phyloP scores from a whole-genome alignment of 92 coral and sea anemone species.

The Metridium senile region DNA sequence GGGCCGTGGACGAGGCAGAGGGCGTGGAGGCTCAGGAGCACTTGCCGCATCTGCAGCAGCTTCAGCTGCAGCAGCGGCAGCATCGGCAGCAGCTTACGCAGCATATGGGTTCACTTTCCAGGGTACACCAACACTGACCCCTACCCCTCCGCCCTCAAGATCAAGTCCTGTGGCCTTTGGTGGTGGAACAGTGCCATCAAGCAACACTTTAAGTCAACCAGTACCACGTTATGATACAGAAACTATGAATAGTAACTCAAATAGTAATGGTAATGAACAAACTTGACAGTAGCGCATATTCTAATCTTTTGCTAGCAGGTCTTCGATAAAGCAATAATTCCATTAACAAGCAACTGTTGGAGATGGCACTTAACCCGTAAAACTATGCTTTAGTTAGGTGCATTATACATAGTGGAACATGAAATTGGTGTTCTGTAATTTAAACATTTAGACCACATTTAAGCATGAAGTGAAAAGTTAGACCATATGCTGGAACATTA shows the following conservation, averaged over 20 bases:
- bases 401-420: too few relatives aligned
- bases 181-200: slow-evolving; percentile 70
- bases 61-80: slow-evolving; percentile 99
- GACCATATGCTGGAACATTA: too few relatives aligned
- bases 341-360: too few relatives aligned
- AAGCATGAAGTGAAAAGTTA: too few relatives aligned
- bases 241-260: slow-evolving; percentile 17
- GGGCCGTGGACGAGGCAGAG: slow-evolving; percentile 92
- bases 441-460: too few relatives aligned
- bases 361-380: too few relatives aligned
- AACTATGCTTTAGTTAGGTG: too few relatives aligned
- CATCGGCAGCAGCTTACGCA: slow-evolving; percentile 97
- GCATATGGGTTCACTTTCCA: slow-evolving; percentile 98
- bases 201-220: slow-evolving; percentile 70
- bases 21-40: slow-evolving; percentile 94
- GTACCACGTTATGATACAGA: slow-evolving; percentile 80
- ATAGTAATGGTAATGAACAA: slow-evolving; percentile 18
- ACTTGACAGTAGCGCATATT: background rate
- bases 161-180: slow-evolving; percentile 97
- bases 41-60: slow-evolving; percentile 99
- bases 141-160: slow-evolving; percentile 91
- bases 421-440: too few relatives aligned
- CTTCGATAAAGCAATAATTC: too few relatives aligned
- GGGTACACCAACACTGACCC: slow-evolving; percentile 72
- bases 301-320: too few relatives aligned